These are phyloP conservation scores for Cottoperca gobio DNA, from an alignment of 2,797 vertebrate genomes.

Conservation along the genomic window DNA sequence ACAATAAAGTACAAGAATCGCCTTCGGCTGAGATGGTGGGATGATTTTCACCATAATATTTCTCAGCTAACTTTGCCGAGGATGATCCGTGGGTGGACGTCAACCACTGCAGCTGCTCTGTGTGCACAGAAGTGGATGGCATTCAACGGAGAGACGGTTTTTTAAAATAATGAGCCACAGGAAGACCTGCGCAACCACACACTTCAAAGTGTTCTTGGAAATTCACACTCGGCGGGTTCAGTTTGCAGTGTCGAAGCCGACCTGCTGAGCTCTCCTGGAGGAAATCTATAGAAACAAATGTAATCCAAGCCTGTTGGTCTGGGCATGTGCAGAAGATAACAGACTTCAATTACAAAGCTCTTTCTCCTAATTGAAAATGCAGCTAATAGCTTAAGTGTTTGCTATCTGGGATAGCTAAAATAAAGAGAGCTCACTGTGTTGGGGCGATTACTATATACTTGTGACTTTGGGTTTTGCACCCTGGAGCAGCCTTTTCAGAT, in stretches of 20 bases:
- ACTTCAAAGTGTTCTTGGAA: conserved; percentile 71
- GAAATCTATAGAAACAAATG: conserved; percentile 78
- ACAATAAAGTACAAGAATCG: conserved; percentile 50
- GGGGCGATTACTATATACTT: conserved; percentile 26
- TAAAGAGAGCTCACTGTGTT: conserved; percentile 37
- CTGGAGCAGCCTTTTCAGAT: conserved; percentile 33
- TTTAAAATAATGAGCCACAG: conserved; percentile 46
- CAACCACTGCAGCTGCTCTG: conserved; percentile 49
- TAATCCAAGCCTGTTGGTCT: conserved; percentile 62
- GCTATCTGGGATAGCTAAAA: conserved; percentile 64
- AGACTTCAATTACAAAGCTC: conserved; percentile 72
- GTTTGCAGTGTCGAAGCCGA: conserved; percentile 40
- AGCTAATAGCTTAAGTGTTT: conserved; percentile 78
- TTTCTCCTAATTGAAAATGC: conserved; percentile 74
- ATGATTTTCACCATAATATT: conserved; percentile 64
- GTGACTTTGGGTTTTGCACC: conserved; percentile 41
- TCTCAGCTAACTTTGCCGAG: conserved; percentile 56
- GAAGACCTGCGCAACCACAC: conserved; percentile 42
- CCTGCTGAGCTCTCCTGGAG: conserved; percentile 69
- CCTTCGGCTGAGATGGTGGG: conserved; percentile 53
- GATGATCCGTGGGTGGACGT: conserved; percentile 65
- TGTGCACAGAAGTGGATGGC: conserved; percentile 43
- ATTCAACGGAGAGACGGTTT: conserved; percentile 11
- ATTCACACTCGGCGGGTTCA: conserved; percentile 59
- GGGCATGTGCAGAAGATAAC: conserved; percentile 74